Percentiles rank a stretch among this genome's conserved stretches.
Conservation (phyloP, 2,888 invertebrate species). For the Diarsia rubi region DNA sequence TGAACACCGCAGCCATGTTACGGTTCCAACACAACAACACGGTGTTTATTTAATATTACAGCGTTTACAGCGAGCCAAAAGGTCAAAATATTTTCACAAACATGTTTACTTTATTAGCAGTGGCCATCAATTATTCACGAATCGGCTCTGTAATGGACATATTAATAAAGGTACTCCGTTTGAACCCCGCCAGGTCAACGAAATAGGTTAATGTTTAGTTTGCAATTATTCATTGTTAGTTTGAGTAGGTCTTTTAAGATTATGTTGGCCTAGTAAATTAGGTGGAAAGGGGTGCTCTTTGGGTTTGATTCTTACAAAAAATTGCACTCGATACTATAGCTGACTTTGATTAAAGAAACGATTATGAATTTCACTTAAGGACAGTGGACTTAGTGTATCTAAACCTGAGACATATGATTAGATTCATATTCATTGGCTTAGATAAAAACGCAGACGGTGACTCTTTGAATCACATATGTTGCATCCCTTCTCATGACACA, state of each 20-base stretch:
- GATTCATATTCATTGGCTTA: no score
- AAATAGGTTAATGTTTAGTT: constrained; percentile 61
- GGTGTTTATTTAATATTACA: constrained; percentile 44
- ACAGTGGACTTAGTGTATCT: no score
- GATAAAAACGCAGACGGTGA: no score
- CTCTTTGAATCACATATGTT: no score
- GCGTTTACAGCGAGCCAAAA: constrained; percentile 34
- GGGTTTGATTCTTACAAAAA: not conserved
- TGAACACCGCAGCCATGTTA: constrained; percentile 10
- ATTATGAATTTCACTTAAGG: no score
- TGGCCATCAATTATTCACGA: constrained; percentile 56
- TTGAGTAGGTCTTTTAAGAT: constrained; percentile 45
- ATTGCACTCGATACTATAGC: no score
- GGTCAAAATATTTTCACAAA: constrained; percentile 47
- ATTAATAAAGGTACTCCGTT: constrained; percentile 56
- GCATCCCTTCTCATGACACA: no score
- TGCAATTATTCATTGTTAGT: constrained; percentile 56
- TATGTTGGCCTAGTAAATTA: constrained; percentile 47
- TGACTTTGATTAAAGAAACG: no score
- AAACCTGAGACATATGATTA: not conserved
- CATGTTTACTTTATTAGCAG: constrained; percentile 49
- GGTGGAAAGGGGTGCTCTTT: not conserved
- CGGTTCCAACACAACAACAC: constrained; percentile 23
- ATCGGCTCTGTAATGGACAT: constrained; percentile 47
- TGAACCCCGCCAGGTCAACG: constrained; percentile 55